phyloP scores from a whole-genome alignment of 2,888 invertebrate genomes.

The Caenorhabditis plicata region DNA sequence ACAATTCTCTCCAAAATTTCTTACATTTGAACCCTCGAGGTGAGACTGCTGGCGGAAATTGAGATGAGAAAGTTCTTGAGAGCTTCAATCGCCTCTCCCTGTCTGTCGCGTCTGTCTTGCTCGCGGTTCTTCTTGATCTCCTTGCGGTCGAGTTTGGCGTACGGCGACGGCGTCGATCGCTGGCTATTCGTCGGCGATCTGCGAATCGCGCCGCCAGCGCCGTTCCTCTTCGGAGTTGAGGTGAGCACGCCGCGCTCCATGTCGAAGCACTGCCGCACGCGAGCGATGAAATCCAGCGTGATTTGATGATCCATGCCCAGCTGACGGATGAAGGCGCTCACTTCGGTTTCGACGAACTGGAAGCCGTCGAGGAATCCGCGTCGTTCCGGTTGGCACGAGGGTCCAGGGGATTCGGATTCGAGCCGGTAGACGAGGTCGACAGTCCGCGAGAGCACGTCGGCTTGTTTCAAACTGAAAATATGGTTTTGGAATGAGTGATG shows the following conservation, averaged over 20 bases:
- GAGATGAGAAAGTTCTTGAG: conserved; percentile 21
- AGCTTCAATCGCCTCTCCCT: conserved; percentile 25
- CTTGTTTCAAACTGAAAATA: conserved; percentile 15
- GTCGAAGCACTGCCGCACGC: conserved; percentile 11
- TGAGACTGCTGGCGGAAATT: conserved; percentile 3
- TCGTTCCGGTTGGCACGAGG: conserved; percentile 19
- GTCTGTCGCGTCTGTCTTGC: conserved; percentile 26
- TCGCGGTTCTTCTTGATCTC: conserved; percentile 33
- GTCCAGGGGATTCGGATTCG: conserved; percentile 21
- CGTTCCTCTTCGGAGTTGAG: background rate
- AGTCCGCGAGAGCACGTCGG: conserved; percentile 18
- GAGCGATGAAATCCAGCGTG: too few relatives aligned
- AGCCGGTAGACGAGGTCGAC: conserved; percentile 26
- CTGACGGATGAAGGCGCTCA: conserved; percentile 10
- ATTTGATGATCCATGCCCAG: too few relatives aligned
- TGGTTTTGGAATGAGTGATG: too few relatives aligned
- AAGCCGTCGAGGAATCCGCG: conserved; percentile 32
- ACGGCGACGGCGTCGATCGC: conserved; percentile 6
- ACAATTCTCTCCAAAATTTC: background rate
- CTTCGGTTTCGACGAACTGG: conserved; percentile 6
- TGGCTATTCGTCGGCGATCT: background rate
- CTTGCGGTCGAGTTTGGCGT: conserved; percentile 4
- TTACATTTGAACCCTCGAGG: conserved; percentile 26
- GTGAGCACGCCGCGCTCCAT: conserved; percentile 6
- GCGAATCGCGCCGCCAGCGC: background rate